These are phyloP conservation scores for Drosophila yooni DNA, from an alignment of 2,888 invertebrate genomes.

Conservation along the genomic window DNA sequence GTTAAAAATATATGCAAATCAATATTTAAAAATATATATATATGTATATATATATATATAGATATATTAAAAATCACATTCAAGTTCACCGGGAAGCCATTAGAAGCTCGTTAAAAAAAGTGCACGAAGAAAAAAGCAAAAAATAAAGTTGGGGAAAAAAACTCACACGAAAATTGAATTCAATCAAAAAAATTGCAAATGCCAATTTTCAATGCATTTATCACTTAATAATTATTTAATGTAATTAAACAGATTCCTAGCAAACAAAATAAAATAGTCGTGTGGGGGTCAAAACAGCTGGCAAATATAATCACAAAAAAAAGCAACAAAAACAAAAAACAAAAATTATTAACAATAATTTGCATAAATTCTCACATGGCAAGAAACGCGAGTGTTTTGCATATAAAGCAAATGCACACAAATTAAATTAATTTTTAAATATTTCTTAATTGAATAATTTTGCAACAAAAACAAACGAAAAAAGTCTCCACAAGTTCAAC, in stretches of 20 bases:
- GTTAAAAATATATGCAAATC: constrained; percentile 23
- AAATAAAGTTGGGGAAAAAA: constrained; percentile 41
- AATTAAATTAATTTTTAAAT: constrained; percentile 70
- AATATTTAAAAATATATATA: constrained; percentile 9
- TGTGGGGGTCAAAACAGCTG: constrained; percentile 53
- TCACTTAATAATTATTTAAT: constrained; percentile 65
- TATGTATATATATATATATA: background rate
- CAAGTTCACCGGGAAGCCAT: constrained; percentile 52
- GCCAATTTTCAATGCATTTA: constrained; percentile 55
- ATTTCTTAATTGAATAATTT: constrained; percentile 73
- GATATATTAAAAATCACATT: constrained; percentile 6
- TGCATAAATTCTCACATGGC: constrained; percentile 72
- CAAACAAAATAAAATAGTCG: constrained; percentile 36
- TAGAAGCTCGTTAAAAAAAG: constrained; percentile 49
- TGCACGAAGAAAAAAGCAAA: constrained; percentile 29
- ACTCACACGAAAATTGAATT: constrained; percentile 65
- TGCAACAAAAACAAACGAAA: constrained; percentile 21
- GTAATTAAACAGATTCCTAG: constrained; percentile 64
- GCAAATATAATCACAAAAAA: constrained; percentile 24
- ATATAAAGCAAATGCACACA: constrained; percentile 42
- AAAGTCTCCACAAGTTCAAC: constrained; percentile 58
- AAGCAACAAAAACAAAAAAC: constrained; percentile 9
- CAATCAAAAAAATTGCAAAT: constrained; percentile 50
- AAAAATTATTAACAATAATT: constrained; percentile 48
- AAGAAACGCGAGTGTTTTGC: constrained; percentile 51